These are phyloP conservation scores for Athrips mouffetella DNA, from an alignment of 2,888 invertebrate species.

Conservation along the genomic window DNA sequence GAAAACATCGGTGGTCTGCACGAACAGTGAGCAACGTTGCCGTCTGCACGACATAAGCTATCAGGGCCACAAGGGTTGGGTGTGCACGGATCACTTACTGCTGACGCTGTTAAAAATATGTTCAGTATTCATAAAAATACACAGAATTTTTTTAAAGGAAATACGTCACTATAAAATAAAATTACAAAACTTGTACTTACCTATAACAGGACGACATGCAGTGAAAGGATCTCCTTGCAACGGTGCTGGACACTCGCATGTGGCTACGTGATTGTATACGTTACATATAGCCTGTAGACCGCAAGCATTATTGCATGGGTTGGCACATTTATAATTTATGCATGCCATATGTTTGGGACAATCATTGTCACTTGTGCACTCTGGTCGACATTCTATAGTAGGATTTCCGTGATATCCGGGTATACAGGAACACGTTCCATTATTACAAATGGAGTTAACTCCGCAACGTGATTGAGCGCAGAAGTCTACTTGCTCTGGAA, in stretches of 20 bases:
- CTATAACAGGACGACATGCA: conserved; percentile 79
- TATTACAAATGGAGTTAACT: conserved; percentile 78
- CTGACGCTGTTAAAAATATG: conserved; percentile 29
- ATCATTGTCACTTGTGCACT: conserved; percentile 86
- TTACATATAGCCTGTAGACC: conserved; percentile 84
- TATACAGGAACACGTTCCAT: conserved; percentile 80
- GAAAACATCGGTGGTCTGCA: conserved; percentile 83
- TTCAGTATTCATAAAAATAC: neutral
- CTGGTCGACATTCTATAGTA: conserved; percentile 84
- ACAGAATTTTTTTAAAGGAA: neutral
- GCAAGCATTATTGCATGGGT: conserved; percentile 86
- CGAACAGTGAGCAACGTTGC: conserved; percentile 82
- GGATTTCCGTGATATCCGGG: conserved; percentile 83
- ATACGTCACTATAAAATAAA: neutral
- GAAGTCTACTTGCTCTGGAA: conserved; percentile 64
- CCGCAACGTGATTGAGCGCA: conserved; percentile 83
- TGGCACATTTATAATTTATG: conserved; percentile 83
- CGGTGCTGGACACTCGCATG: conserved; percentile 85
- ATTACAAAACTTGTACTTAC: conserved; percentile 38
- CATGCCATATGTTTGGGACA: conserved; percentile 85
- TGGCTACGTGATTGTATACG: conserved; percentile 87
- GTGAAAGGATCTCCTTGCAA: conserved; percentile 89
- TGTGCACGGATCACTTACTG: conserved; percentile 77
- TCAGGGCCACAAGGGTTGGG: conserved; percentile 86
- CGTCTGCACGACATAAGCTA: conserved; percentile 82